phyloP scores from a whole-genome alignment of 2,113 vertebrate genomes.

The Callaeas wilsoni region DNA sequence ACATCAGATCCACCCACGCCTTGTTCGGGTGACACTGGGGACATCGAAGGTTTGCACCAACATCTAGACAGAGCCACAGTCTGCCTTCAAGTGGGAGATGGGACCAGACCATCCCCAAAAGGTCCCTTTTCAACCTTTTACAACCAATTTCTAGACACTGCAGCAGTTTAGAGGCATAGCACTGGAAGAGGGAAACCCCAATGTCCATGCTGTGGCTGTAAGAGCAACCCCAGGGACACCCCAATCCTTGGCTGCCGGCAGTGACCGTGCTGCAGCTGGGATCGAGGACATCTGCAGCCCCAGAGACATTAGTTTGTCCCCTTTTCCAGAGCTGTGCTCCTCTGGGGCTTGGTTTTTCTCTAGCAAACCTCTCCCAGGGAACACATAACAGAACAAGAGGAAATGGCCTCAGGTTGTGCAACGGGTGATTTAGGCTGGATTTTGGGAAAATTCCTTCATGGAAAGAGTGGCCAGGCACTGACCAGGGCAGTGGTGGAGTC shows the following conservation, averaged over 20 bases:
- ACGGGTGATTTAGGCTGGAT: background rate
- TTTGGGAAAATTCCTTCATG: background rate
- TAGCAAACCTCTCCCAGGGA: background rate
- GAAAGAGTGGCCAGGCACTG: background rate
- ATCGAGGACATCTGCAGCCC: background rate
- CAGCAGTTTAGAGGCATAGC: background rate
- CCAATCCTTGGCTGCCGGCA: background rate
- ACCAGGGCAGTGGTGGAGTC: background rate
- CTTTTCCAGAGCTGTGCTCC: background rate
- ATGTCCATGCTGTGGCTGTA: fast-evolving
- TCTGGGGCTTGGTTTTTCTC: background rate
- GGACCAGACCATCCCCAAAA: background rate
- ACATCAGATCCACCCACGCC: background rate
- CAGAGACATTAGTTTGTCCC: background rate
- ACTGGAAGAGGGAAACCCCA: fast-evolving
- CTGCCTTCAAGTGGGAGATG: background rate
- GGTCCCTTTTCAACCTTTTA: background rate
- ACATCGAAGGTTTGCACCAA: fast-evolving
- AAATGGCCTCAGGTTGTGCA: background rate
- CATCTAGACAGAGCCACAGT: background rate
- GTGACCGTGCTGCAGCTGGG: fast-evolving
- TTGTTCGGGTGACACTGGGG: background rate
- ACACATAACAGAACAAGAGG: background rate
- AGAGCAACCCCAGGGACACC: background rate
- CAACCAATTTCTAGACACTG: background rate